Base-by-base conservation (phyloP, 2,113 vertebrate species). In the Acrocephalus arundinaceus region DNA sequence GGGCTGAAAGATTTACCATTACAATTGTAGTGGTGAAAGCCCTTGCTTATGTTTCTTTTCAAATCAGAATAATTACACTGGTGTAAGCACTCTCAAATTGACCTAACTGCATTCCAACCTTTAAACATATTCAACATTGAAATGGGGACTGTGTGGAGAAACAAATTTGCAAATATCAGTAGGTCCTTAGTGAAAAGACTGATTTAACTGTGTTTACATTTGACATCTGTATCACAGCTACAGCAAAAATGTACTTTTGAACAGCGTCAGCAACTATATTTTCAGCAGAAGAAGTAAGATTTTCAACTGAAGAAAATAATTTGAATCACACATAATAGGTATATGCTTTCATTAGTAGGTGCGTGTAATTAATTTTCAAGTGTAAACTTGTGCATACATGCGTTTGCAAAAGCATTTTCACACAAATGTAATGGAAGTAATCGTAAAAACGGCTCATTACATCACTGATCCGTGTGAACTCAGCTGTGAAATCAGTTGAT, bases 381-480 rank as follows among this genome's bases (percentile, higher is more conserved):
- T 78, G 37, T 92, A 91, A 93, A 93, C 63, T 73, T 90, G 75
- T 41, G 81, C 77, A 89, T 54, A 92, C 94, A 93, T 79, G 92
- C 67, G 3, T 85, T 87, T 93, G 66, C 63, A 81, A 95, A 97
- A 97, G 71, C 93, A 77, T 92, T 78, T 73, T 80, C 39, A 93
- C 72, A 92, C 27, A 86, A 72, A 95, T 41, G 76, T 71, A 85
- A 93, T 67, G 91, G 77, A 86, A 90, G 65, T 94, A 91, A 41
- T 39, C 1, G 1, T 87, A 87, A 87, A 96, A 96, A 90, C 15
- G 85, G 71, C 91, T 95, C 87, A 90, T 90, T 76, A 91, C 94
- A 92, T 91, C 77, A 94, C 94, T 97, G 95, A 96, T 94, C 93
- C 94, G 88, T 97, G 95, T 97, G 96, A 98, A 97, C 94, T 97